Evolutionary conservation across 2,113 vertebrate genomes (phyloP).

Genomic region (Diphyllodes magnificus): DNA sequence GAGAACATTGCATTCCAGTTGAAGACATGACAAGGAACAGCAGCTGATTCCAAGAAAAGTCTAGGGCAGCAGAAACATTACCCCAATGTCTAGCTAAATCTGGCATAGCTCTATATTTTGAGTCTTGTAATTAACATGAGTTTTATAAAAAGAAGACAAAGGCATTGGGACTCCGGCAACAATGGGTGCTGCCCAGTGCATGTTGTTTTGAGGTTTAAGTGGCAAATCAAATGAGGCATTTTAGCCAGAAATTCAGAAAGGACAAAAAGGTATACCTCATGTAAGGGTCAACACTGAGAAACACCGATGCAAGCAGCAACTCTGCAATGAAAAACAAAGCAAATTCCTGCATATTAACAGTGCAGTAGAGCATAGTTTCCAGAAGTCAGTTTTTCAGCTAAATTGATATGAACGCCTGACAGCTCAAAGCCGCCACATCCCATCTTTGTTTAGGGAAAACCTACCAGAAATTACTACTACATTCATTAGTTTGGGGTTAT

Average conservation of each 20-base stretch:
- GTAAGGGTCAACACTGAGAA: conserved; percentile 88
- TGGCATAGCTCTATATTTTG: not conserved
- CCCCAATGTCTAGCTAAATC: not conserved
- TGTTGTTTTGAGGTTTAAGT: not conserved
- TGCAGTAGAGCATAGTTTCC: not conserved
- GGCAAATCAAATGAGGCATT: not conserved
- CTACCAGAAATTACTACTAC: not conserved
- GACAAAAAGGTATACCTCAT: conserved; percentile 78
- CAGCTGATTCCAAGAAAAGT: not conserved
- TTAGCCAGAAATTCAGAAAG: not conserved
- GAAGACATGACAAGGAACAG: not conserved
- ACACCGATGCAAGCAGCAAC: conserved; percentile 83
- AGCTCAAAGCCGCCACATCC: not conserved
- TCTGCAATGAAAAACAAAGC: conserved; percentile 70
- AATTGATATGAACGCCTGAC: not conserved
- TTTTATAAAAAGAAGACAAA: not conserved
- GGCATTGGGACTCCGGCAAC: not conserved
- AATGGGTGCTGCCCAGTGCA: not conserved
- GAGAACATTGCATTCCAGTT: not conserved
- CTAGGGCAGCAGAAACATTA: not conserved
- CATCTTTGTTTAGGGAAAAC: not conserved
- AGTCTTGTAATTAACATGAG: not conserved
- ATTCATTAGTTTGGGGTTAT: not conserved
- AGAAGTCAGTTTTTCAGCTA: not conserved
- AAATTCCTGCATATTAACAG: not conserved